Percentiles rank a stretch among this genome's conserved stretches.
These are phyloP conservation scores for Melinaea menophilus DNA, from an alignment of 2,888 invertebrate genomes.

Conservation along the genomic window DNA sequence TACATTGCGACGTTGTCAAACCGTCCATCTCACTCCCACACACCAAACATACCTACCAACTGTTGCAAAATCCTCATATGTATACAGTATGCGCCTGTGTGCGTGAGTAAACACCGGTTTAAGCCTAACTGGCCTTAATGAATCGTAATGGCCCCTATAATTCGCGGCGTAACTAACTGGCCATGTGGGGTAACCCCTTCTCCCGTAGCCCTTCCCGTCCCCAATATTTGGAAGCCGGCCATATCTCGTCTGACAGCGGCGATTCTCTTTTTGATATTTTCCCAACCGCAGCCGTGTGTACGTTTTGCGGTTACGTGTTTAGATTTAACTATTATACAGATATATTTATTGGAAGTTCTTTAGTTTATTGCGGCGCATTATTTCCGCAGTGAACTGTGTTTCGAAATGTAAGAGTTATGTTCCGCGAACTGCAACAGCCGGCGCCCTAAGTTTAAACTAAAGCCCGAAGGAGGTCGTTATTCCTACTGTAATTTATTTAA, in stretches of 20 bases:
- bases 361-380: slow-evolving; percentile 33
- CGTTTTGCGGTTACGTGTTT: slow-evolving; percentile 71
- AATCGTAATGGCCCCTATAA: slow-evolving; percentile 80
- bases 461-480: slow-evolving; percentile 72
- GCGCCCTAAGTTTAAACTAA: slow-evolving; percentile 73
- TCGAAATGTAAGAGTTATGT: slow-evolving; percentile 48
- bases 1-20: slow-evolving; percentile 53
- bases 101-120: slow-evolving; percentile 78
- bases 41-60: slow-evolving; percentile 60
- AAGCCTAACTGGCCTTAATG: slow-evolving; percentile 80
- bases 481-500: slow-evolving; percentile 77
- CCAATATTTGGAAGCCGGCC: slow-evolving; percentile 69
- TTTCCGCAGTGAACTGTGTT: slow-evolving; percentile 34
- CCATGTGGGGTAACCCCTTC: slow-evolving; percentile 64
- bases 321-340: slow-evolving; percentile 40
- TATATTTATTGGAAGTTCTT: slow-evolving; percentile 24
- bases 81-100: slow-evolving; percentile 48
- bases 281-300: slow-evolving; percentile 52
- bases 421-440: slow-evolving; percentile 57
- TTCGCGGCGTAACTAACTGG: slow-evolving; percentile 79
- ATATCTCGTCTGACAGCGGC: slow-evolving; percentile 73
- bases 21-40: slow-evolving; percentile 47
- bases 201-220: slow-evolving; percentile 35
- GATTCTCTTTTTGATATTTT: slow-evolving; percentile 74
- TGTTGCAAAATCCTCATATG: slow-evolving; percentile 54